phyloP scores from a whole-genome alignment of 1,140 invertebrate species.

The Helicoverpa zea region DNA sequence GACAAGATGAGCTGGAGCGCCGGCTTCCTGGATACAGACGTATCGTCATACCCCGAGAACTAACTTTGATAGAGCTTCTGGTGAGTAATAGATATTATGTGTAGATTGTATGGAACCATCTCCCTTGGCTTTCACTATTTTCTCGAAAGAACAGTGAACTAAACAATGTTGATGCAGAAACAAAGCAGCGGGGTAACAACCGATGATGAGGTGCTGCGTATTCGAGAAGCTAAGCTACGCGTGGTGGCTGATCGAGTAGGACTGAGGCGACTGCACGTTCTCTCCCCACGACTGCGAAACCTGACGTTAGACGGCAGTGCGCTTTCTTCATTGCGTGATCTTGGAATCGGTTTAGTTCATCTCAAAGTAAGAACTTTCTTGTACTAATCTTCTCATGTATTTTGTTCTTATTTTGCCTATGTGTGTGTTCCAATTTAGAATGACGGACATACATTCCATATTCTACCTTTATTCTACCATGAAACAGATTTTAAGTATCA shows the following conservation, averaged over 20 bases:
- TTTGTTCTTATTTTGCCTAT: background rate
- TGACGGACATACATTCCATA: too few relatives aligned
- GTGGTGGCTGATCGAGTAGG: conserved; percentile 89
- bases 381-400: too few relatives aligned
- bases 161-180: conserved; percentile 72
- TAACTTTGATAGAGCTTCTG: conserved; percentile 87
- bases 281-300: conserved; percentile 87
- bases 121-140: too few relatives aligned
- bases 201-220: conserved; percentile 86
- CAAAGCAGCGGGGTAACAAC: conserved; percentile 82
- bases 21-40: conserved; percentile 83
- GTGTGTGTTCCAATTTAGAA: too few relatives aligned
- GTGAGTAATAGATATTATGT: conserved; percentile 69
- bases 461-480: too few relatives aligned
- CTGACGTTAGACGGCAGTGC: conserved; percentile 90
- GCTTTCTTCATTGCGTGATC: conserved; percentile 88
- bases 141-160: background rate
- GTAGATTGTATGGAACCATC: too few relatives aligned
- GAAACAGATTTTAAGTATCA: conserved; percentile 87
- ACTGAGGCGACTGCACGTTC: conserved; percentile 87
- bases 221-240: conserved; percentile 88
- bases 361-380: conserved; percentile 71
- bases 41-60: conserved; percentile 87
- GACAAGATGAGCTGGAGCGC: conserved; percentile 80
- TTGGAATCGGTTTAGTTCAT: conserved; percentile 89